These are phyloP conservation scores for Apostichopus parvimensis DNA, from an alignment of 35 echinoderm and acorn worm genomes.

Conservation along the genomic window DNA sequence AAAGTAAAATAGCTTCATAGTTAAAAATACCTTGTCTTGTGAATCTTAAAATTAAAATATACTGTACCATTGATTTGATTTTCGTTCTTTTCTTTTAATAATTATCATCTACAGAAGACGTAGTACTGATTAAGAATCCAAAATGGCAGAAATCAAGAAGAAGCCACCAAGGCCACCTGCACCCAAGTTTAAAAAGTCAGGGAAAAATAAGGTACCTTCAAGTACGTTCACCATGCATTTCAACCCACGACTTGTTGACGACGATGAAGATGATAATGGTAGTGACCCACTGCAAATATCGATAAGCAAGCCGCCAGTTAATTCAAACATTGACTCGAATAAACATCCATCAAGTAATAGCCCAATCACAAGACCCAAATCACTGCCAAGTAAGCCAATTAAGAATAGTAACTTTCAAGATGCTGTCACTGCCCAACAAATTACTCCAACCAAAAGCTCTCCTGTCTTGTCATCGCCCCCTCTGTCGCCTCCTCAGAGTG, in stretches of 20 bases:
- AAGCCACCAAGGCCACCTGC: slow-evolving; percentile 51
- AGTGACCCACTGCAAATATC: slow-evolving; percentile 35
- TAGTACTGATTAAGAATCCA: neutral
- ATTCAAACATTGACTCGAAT: neutral
- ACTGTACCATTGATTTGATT: neutral
- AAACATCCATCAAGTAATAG: slow-evolving; percentile 1
- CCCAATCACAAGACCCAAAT: slow-evolving; percentile 4
- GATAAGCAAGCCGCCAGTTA: neutral
- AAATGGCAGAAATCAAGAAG: slow-evolving; percentile 21
- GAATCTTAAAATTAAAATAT: too few species aligned
- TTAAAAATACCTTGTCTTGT: too few species aligned
- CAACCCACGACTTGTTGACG: slow-evolving; percentile 14
- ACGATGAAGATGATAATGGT: neutral
- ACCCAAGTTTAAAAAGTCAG: slow-evolving; percentile 44
- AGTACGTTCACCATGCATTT: slow-evolving; percentile 24
- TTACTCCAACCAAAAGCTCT: slow-evolving; percentile 9
- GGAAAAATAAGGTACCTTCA: neutral
- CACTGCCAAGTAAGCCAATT: neutral
- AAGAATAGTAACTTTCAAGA: neutral
- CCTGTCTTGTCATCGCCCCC: slow-evolving; percentile 10
- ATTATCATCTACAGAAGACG: neutral
- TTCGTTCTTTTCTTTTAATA: neutral
- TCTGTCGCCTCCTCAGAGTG: slow-evolving; percentile 26
- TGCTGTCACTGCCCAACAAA: neutral
- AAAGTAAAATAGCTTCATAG: too few species aligned